Evolutionary conservation across 2,113 vertebrate genomes (phyloP).

Genomic region (Pelecanoides urinatrix): DNA sequence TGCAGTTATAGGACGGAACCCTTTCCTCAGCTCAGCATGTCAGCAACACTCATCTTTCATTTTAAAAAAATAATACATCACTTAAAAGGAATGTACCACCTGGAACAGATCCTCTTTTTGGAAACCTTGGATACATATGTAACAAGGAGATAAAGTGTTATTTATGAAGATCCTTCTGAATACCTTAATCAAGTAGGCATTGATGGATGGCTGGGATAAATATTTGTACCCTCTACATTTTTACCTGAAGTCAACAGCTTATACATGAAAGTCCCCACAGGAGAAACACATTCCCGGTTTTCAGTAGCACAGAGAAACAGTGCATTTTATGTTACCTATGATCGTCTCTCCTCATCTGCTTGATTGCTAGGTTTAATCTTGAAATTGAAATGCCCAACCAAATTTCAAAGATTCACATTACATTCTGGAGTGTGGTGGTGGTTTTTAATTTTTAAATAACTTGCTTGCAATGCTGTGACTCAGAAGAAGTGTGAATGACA

Average conservation of each 20-base stretch:
- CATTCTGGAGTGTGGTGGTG: not conserved
- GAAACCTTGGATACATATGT: not conserved
- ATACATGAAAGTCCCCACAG: not conserved
- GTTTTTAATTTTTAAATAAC: constrained; percentile 66
- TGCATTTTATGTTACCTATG: not conserved
- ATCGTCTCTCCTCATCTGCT: constrained; percentile 30
- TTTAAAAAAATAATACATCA: not conserved
- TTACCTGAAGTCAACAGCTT: not conserved
- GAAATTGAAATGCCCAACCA: constrained; percentile 36
- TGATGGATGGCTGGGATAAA: constrained; percentile 18
- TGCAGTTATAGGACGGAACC: not conserved
- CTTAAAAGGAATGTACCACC: not conserved
- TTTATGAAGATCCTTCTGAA: constrained; percentile 19
- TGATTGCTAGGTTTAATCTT: constrained; percentile 45
- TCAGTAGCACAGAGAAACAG: not conserved
- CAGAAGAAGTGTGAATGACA: constrained; percentile 70
- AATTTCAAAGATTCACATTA: constrained; percentile 36
- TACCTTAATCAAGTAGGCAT: constrained; percentile 42
- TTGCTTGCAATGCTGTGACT: constrained; percentile 60
- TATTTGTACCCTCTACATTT: not conserved
- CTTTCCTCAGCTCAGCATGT: not conserved
- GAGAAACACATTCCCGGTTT: not conserved
- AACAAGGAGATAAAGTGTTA: not conserved
- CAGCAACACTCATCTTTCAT: not conserved
- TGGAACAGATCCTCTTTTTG: not conserved